Evolutionary conservation across 2,797 vertebrate species (phyloP).

Genomic region (Tauraco hartlaubi): DNA sequence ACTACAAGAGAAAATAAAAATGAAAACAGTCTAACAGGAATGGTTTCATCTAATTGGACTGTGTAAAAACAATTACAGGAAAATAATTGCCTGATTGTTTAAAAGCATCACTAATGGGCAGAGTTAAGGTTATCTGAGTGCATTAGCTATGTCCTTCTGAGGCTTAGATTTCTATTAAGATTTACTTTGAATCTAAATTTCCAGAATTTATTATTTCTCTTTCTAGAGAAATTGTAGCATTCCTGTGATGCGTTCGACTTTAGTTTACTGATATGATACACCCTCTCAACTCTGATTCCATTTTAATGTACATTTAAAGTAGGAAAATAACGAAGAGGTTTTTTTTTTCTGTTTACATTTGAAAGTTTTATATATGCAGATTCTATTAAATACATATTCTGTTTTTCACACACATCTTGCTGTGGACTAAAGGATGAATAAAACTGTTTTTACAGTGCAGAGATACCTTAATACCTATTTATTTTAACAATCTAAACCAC

Average conservation of each 20-base stretch:
- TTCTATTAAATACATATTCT: neutral
- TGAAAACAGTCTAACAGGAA: conserved; percentile 50
- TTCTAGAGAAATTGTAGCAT: conserved; percentile 4
- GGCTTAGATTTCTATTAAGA: conserved; percentile 62
- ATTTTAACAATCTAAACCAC: neutral
- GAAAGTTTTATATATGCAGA: neutral
- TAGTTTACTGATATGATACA: neutral
- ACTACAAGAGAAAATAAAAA: conserved; percentile 51
- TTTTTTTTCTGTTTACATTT: neutral
- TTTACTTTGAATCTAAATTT: conserved; percentile 59
- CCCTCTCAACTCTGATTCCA: neutral
- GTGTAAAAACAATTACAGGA: conserved; percentile 59
- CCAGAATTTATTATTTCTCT: conserved; percentile 35
- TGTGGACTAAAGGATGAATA: neutral
- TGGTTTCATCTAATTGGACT: conserved; percentile 51
- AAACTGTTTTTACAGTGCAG: neutral
- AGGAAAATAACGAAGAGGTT: neutral
- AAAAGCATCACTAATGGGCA: conserved; percentile 56
- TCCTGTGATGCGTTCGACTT: neutral
- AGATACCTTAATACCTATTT: neutral
- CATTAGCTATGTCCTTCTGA: conserved; percentile 32
- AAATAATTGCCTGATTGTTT: conserved; percentile 69
- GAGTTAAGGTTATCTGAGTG: conserved; percentile 51
- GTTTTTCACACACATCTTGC: neutral
- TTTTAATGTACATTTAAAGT: conserved; percentile 28